Evolutionary conservation across 2,888 invertebrate genomes (phyloP), one percentile per base, ranked within the genome.

Genomic region (Leptogaster cylindrica): DNA sequence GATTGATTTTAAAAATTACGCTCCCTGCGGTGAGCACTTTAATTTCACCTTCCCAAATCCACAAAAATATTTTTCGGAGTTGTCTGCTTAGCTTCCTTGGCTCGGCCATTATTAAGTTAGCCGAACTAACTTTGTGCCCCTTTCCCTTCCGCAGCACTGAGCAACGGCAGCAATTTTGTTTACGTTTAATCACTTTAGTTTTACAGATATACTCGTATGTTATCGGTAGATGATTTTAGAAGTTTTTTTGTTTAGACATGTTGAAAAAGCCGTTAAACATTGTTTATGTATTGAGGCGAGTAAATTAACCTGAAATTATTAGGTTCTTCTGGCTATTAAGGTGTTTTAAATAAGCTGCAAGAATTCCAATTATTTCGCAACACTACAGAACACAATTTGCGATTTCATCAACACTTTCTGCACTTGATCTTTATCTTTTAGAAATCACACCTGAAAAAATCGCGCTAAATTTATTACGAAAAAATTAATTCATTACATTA

Each of bases 181-280:
- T 65, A 65, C 36, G 31, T n/a, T n/a, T 23, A 36, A 20, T 12
- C 20, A 16, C 41, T 48, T 58, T 36, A 50, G 68, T 27, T 66
- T 50, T 39, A 66, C 16, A 14, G 33, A 25, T 20, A 28, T 23
- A n/a, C 25, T 33, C 50, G 20, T 50, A 65, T 65, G 65, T 23
- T 65, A 65, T 31, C 64, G 33, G 33, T 8, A 65, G 65, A 50
- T 65, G 50, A 65, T 65, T 65, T 50, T 65, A 65, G 65, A 65
- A 46, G 50, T 33, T 23, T 20, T 18, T 25, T 33, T 48, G 28
- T 61, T 61, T n/a, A n/a, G n/a, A n/a, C n/a, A n/a, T n/a, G n/a
- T n/a, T n/a, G n/a, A n/a, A n/a, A n/a, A n/a, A n/a, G n/a, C n/a
- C n/a, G n/a, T n/a, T n/a, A n/a, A n/a, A n/a, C n/a, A n/a, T n/a